Evolutionary conservation across 2,797 vertebrate species (phyloP).

Genomic region (Notolabrus celidotus): DNA sequence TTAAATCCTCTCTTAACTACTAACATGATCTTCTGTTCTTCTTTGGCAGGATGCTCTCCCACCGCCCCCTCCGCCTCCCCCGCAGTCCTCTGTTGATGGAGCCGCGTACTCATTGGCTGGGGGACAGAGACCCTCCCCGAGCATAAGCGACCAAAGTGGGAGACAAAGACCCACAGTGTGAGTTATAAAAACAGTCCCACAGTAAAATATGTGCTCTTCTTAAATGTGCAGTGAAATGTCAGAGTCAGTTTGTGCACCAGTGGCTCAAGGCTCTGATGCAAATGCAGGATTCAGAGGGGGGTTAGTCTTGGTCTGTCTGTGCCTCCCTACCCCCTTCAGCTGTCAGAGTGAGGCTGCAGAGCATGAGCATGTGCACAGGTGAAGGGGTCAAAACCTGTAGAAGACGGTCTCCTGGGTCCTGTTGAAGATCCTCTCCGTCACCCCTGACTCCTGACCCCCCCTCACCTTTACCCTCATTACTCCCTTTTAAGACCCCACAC

Average conservation of each 20-base stretch:
- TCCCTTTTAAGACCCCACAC: conserved; percentile 61
- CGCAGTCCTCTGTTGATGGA: conserved; percentile 85
- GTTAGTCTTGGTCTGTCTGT: conserved; percentile 34
- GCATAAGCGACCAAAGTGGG: conserved; percentile 89
- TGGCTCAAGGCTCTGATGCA: conserved; percentile 33
- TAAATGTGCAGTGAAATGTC: conserved; percentile 69
- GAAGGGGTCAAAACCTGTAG: conserved; percentile 68
- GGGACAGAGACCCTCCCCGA: conserved; percentile 87
- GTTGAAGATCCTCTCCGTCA: conserved; percentile 56
- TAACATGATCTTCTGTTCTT: conserved; percentile 26
- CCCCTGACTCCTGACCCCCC: conserved; percentile 68
- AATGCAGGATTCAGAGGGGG: conserved; percentile 28
- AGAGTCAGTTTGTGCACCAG: conserved; percentile 42
- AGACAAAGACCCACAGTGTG: conserved; percentile 96
- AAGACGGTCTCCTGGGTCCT: conserved; percentile 69
- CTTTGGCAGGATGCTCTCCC: conserved; percentile 91
- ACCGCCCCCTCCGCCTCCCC: conserved; percentile 94
- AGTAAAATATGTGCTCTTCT: conserved; percentile 61
- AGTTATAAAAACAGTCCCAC: conserved; percentile 83
- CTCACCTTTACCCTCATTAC: conserved; percentile 69
- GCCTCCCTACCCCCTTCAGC: conserved; percentile 41
- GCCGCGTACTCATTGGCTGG: conserved; percentile 84
- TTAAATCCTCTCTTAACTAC: conserved; percentile 8
- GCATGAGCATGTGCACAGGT: conserved; percentile 71
- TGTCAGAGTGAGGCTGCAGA: conserved; percentile 57